Conservation (phyloP, 53 echinoderm and acorn worm genomes). For the Glandiceps talaboti region DNA sequence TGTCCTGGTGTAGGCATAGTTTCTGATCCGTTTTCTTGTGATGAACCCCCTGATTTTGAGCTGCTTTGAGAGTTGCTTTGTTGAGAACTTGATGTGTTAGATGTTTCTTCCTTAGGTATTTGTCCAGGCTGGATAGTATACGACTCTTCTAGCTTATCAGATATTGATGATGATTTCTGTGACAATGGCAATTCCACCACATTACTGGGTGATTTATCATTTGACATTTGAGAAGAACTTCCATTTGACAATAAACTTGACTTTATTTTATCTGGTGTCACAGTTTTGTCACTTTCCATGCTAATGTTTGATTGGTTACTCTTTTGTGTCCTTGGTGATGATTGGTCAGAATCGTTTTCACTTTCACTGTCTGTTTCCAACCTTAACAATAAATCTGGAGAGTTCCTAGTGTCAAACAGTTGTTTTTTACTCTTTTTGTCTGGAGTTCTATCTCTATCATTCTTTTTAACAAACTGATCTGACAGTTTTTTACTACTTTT, state of each 20-base stretch:
- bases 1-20: neutral
- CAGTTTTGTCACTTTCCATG: neutral
- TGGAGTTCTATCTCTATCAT: neutral
- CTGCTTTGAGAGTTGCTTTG: neutral
- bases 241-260: neutral
- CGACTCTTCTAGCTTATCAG: neutral
- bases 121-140: neutral
- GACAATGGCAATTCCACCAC: neutral
- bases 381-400: neutral
- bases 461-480: neutral
- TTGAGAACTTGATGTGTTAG: neutral
- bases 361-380: neutral
- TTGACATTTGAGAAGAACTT: neutral
- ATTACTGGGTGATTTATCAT: neutral
- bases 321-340: neutral
- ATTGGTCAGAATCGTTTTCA: neutral
- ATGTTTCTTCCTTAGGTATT: neutral
- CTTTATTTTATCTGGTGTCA: neutral
- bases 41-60: neutral
- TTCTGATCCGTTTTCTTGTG: neutral
- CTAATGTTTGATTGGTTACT: neutral
- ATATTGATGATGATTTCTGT: neutral
- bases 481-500: neutral
- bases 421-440: neutral
- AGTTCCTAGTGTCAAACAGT: too few relatives aligned